phyloP scores from a whole-genome alignment of 2,797 vertebrate species.

The Nannoperca australis region DNA sequence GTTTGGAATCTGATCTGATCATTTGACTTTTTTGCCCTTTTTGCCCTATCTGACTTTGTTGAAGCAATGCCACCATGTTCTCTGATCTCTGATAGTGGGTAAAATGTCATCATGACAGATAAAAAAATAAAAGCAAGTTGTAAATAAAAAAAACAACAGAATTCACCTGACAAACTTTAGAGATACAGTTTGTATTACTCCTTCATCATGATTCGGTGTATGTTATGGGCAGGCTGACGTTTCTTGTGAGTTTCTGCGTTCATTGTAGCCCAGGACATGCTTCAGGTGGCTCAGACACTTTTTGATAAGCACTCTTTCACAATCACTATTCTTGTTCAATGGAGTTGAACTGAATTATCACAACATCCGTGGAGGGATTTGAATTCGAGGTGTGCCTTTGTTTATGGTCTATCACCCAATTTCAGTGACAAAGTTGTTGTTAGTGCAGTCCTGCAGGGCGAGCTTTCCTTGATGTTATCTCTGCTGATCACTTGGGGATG shows the following conservation, averaged over 20 bases:
- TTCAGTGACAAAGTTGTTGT: conserved; percentile 63
- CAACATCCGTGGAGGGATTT: conserved; percentile 66
- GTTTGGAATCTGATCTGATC: neutral
- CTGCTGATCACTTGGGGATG: conserved; percentile 67
- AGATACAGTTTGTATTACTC: neutral
- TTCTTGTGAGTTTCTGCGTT: conserved; percentile 14
- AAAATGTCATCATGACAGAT: neutral
- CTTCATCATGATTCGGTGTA: neutral
- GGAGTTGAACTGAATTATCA: conserved; percentile 72
- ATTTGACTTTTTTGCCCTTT: neutral
- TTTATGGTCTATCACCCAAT: conserved; percentile 67
- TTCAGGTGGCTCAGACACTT: conserved; percentile 57
- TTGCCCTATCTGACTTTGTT: neutral
- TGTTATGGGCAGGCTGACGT: no score
- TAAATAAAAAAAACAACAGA: neutral
- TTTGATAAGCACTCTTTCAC: conserved; percentile 66
- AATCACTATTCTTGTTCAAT: conserved; percentile 66
- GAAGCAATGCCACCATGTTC: neutral
- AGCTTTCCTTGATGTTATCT: conserved; percentile 62
- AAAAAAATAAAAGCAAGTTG: neutral
- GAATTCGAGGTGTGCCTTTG: conserved; percentile 62
- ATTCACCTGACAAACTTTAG: neutral
- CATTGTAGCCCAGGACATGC: conserved; percentile 39
- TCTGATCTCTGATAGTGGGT: neutral
- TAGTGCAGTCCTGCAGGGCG: conserved; percentile 48